Base-by-base conservation (phyloP, 2,113 vertebrate species). In the Sceloporus undulatus region DNA sequence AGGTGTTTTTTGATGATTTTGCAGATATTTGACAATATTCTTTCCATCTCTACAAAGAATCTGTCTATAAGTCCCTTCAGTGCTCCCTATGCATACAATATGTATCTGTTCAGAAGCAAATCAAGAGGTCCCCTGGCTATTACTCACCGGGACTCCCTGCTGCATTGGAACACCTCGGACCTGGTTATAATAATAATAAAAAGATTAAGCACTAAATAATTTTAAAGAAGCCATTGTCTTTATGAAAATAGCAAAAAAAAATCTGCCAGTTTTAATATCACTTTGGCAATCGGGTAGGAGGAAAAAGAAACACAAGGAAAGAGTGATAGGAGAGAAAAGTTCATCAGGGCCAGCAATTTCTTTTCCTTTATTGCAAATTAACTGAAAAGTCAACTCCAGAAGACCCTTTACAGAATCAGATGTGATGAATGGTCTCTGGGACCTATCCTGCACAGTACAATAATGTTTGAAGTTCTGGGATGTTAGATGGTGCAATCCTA, bases 61-160 rank as follows among this genome's bases (percentile, higher is more conserved):
- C 59, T 62, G 18, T 62, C 59, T 62, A 18, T 62, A 21, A 9
- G 29, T 52, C 52, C 10, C 19, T 56, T 48, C 29, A n/a, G 16
- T 40, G 25, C 38, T 54, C 40, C 25, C 21, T 11, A 18, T 56
- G 68, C 5, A 77, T 84, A 23, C 13, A 62, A n/a, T 13, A n/a
- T 78, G 48, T 42, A 29, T 84, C n/a, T 78, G 25, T 77, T 34
- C 23, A 83, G 62, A 77, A 83, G 9, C 29, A 88, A 88, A 68
- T 3, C 21, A 34, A 11, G 21, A 66, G 1, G 40, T 83, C 77
- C 9, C 11, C 23, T 78, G 74, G 66, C 23, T 88, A 25, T 78
- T 18, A 88, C 87, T 88, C 48, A 88, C 87, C 87, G 66, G 74
- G 25, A 70, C 9, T 38, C 56, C 87, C 71, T 56, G 66, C 65